These are phyloP conservation scores for Orussus abietinus DNA, from an alignment of 1,140 invertebrate species.

Conservation along the genomic window DNA sequence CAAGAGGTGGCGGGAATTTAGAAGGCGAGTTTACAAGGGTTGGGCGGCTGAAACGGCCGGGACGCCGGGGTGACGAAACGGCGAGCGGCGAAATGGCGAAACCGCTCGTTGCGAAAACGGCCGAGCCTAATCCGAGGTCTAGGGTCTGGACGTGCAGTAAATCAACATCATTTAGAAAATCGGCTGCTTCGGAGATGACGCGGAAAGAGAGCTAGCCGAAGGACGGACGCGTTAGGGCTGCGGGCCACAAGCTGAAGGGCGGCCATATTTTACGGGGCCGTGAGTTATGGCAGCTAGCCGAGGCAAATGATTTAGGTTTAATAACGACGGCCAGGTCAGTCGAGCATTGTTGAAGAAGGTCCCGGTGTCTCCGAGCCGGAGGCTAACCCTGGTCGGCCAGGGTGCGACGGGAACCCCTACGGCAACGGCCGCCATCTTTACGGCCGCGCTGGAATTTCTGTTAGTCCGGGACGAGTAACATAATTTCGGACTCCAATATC, in stretches of 20 bases:
- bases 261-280: conserved; percentile 19
- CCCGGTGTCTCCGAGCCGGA: conserved; percentile 14
- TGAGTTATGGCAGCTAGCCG: conserved; percentile 6
- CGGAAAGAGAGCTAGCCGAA: conserved; percentile 6
- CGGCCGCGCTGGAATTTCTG: conserved; percentile 19
- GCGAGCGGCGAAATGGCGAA: no score
- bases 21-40: no score
- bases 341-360: conserved; percentile 8
- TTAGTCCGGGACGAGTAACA: conserved; percentile 13
- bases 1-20: no score
- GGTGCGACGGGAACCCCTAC: background rate
- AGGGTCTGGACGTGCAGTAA: conserved; percentile 14
- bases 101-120: no score
- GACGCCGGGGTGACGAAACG: no score
- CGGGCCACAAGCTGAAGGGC: conserved; percentile 15
- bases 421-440: conserved; percentile 16
- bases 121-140: no score
- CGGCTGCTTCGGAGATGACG: background rate
- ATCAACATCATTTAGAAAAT: conserved; percentile 18
- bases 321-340: conserved; percentile 21
- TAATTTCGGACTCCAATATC: conserved; percentile 16
- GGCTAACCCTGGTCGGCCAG: no score
- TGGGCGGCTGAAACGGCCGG: no score
- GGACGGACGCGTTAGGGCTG: conserved; percentile 14
- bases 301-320: conserved; percentile 23